A percentile compares a stretch with the other conserved stretches of the same genome.
These are phyloP conservation scores for Poeciliopsis gracilis DNA, from an alignment of 2,797 vertebrate genomes.

Conservation along the genomic window DNA sequence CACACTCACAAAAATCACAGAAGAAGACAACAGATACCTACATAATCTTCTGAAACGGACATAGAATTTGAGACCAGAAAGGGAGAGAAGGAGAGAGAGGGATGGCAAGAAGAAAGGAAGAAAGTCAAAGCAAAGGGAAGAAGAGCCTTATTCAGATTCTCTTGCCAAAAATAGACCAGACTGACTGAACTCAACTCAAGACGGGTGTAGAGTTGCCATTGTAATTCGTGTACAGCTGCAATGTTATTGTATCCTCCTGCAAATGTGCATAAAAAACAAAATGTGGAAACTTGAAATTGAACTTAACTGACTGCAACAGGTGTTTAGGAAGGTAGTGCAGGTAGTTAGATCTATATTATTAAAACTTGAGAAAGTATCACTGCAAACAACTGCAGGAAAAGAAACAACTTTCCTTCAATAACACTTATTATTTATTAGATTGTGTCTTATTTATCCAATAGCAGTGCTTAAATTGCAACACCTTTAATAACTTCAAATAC, in stretches of 20 bases:
- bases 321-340: background rate
- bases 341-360: background rate
- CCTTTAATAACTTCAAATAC: background rate
- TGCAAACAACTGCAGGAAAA: background rate
- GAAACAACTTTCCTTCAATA: background rate
- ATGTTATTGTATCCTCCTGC: background rate
- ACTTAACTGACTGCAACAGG: background rate
- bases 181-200: background rate
- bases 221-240: background rate
- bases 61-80: background rate
- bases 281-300: background rate
- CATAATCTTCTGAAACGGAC: constrained; percentile 50
- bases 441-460: background rate
- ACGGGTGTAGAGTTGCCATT: background rate
- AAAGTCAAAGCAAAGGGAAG: constrained; percentile 24
- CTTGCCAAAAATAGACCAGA: constrained; percentile 64
- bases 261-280: background rate
- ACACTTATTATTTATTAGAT: background rate
- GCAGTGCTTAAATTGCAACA: background rate
- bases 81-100: background rate
- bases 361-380: background rate
- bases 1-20: constrained; percentile 16
- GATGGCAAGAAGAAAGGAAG: background rate
- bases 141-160: constrained; percentile 41
- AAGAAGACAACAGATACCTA: constrained; percentile 54